Percentiles rank a stretch among this genome's conserved stretches.
Evolutionary conservation across 2,113 vertebrate species (phyloP).

Genomic region (Perognathus longimembris): DNA sequence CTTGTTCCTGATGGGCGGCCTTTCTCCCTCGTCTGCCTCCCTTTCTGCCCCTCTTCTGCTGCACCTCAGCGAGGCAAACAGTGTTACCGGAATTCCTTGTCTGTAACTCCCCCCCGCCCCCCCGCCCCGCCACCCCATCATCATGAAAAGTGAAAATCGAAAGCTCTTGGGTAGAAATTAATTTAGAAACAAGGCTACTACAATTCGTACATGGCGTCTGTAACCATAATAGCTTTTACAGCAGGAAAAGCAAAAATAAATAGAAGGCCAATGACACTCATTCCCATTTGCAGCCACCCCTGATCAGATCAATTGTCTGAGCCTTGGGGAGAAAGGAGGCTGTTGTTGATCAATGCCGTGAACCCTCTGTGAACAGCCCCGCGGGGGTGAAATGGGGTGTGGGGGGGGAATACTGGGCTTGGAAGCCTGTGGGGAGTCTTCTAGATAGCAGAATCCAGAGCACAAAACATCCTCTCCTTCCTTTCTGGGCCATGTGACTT

Average conservation of each 20-base stretch:
- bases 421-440: neutral
- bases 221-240: slow-evolving; percentile 31
- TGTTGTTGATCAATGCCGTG: neutral
- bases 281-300: slow-evolving; percentile 41
- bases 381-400: rapidly evolving
- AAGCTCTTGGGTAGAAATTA: slow-evolving; percentile 53
- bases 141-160: neutral
- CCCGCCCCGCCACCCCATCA: neutral
- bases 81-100: neutral
- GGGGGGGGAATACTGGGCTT: rapidly evolving
- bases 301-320: neutral
- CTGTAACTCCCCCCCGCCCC: too few relatives aligned
- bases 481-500: neutral
- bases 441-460: neutral
- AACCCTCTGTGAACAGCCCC: neutral
- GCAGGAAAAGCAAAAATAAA: slow-evolving; percentile 19
- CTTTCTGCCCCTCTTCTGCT: too few relatives aligned
- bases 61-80: neutral
- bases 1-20: too few relatives aligned
- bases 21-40: too few relatives aligned
- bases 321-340: slow-evolving; percentile 16
- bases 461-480: neutral
- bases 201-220: neutral
- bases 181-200: slow-evolving; percentile 41
- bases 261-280: slow-evolving; percentile 15